Evolutionary conservation across 2,113 vertebrate genomes (phyloP).

Genomic region (Rhinolophus sinicus): DNA sequence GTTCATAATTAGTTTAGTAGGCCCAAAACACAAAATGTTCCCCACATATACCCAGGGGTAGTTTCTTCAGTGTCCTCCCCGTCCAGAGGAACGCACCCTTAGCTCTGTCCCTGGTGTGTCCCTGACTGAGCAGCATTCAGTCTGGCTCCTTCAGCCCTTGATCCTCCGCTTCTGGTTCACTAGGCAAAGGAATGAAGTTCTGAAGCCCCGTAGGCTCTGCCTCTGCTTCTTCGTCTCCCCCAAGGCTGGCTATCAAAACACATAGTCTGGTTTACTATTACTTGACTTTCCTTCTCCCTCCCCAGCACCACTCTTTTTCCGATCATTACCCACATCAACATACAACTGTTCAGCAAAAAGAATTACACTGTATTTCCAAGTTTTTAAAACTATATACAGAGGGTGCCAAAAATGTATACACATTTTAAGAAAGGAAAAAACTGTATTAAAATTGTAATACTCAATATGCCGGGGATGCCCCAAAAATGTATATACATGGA

Average conservation of each 20-base stretch:
- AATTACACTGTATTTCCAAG: background rate
- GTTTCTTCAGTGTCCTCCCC: background rate
- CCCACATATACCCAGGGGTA: fast-evolving
- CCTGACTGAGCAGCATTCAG: background rate
- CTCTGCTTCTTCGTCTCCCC: background rate
- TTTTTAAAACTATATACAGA: background rate
- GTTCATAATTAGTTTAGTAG: background rate
- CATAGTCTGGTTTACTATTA: background rate
- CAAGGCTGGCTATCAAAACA: background rate
- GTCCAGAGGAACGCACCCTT: background rate
- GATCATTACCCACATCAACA: background rate
- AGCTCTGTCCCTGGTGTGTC: constrained; percentile 55
- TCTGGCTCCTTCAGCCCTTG: too few relatives aligned
- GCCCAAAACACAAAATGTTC: too few relatives aligned
- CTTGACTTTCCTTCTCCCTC: background rate
- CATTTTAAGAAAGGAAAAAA: too few relatives aligned
- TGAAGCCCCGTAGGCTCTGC: fast-evolving
- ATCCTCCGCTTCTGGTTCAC: too few relatives aligned
- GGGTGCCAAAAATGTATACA: background rate
- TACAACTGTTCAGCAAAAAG: background rate
- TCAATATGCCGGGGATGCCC: too few relatives aligned
- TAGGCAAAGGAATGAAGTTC: background rate
- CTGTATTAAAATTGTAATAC: too few relatives aligned
- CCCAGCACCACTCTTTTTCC: background rate
- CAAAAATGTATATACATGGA: too few relatives aligned